A percentile compares a stretch with the other conserved stretches of the same genome.
These are phyloP conservation scores for Eristalinus sepulchralis DNA, from an alignment of 2,888 invertebrate species.

Conservation along the genomic window DNA sequence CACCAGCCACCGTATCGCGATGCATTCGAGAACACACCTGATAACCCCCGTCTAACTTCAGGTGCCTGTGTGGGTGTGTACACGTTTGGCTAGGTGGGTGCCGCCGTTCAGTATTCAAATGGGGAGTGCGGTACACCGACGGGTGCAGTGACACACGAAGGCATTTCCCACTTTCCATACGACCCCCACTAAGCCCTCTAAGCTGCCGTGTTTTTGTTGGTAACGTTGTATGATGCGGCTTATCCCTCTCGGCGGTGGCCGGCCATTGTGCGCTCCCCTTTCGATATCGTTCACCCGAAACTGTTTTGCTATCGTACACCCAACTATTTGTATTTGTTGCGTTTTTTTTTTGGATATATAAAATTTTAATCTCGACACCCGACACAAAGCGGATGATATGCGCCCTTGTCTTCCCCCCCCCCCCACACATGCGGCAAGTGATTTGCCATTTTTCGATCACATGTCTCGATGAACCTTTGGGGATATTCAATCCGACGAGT, in stretches of 20 bases:
- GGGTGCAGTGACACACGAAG: background rate
- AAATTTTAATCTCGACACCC: slow-evolving; percentile 34
- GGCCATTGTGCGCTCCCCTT: slow-evolving; percentile 6
- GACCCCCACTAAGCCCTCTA: slow-evolving; percentile 26
- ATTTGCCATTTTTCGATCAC: slow-evolving; percentile 30
- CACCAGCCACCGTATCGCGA: slow-evolving; percentile 24
- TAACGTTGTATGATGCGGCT: background rate
- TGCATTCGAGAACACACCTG: slow-evolving; percentile 39
- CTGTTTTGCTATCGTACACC: slow-evolving; percentile 5
- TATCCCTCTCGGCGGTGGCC: slow-evolving; percentile 29
- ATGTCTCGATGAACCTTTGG: background rate
- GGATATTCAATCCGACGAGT: slow-evolving; percentile 36
- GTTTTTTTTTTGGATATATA: slow-evolving; percentile 13
- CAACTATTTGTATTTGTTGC: slow-evolving; percentile 15
- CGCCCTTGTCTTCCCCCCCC: background rate
- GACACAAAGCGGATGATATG: background rate
- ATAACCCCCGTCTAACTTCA: background rate
- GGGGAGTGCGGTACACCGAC: background rate
- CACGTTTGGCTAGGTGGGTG: background rate
- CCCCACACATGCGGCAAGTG: background rate
- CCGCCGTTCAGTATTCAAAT: background rate
- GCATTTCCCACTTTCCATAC: slow-evolving; percentile 8
- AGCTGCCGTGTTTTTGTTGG: slow-evolving; percentile 25
- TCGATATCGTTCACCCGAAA: slow-evolving; percentile 31
- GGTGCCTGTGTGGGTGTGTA: background rate